Conservation (phyloP, 2,888 invertebrate genomes). For the Strigamia maritima region DNA sequence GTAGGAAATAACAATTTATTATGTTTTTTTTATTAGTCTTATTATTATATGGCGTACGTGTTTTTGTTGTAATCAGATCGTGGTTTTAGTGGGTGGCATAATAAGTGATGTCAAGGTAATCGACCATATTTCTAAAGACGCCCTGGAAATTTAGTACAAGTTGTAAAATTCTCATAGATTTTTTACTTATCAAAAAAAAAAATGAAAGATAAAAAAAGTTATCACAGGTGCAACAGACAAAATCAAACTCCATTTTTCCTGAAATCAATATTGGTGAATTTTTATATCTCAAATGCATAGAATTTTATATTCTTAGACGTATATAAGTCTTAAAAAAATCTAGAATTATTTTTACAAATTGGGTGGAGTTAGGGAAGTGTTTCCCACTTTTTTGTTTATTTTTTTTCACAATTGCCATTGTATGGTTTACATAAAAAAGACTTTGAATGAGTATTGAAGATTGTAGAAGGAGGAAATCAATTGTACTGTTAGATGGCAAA, state of each 20-base stretch:
- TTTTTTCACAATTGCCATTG: neutral
- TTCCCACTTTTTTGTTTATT: neutral
- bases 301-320: neutral
- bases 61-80: constrained; percentile 3
- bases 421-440: neutral
- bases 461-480: constrained; percentile 10
- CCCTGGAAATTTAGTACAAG: neutral
- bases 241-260: neutral
- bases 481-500: neutral
- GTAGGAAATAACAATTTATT: neutral
- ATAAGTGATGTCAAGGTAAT: constrained; percentile 13
- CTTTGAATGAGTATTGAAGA: constrained; percentile 15
- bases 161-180: neutral
- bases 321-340: neutral
- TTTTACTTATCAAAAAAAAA: neutral
- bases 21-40: neutral
- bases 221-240: neutral
- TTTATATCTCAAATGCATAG: neutral
- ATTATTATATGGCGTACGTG: neutral
- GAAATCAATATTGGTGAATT: neutral
- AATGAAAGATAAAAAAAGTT: neutral
- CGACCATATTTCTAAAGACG: neutral
- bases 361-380: constrained; percentile 21
- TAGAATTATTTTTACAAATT: neutral
- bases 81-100: neutral